These are phyloP conservation scores for Rhegmatorhina hoffmannsi DNA, from an alignment of 2,113 vertebrate species.

Conservation along the genomic window DNA sequence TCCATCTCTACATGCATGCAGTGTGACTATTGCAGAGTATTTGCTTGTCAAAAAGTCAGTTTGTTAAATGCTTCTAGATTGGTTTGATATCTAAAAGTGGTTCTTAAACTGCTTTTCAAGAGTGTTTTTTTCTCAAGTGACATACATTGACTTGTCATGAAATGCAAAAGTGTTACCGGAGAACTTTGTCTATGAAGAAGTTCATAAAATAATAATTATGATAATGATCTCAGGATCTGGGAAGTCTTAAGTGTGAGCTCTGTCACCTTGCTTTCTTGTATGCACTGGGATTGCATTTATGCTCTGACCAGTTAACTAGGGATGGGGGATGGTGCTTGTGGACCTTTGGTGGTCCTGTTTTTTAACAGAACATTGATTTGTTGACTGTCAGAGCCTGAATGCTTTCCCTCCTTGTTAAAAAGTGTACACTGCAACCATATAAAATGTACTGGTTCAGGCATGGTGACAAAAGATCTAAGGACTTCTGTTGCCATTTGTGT, in stretches of 20 bases:
- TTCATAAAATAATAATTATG: background rate
- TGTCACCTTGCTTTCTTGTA: background rate
- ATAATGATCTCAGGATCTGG: background rate
- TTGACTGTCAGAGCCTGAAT: background rate
- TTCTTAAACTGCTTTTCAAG: background rate
- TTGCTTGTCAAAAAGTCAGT: background rate
- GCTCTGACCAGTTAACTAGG: background rate
- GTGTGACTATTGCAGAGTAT: background rate
- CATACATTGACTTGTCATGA: background rate
- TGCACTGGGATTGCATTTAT: background rate
- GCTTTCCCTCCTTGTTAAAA: background rate
- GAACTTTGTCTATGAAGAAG: background rate
- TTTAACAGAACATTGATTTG: background rate
- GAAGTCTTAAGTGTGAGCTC: background rate
- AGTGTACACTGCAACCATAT: background rate
- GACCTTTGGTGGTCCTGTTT: background rate
- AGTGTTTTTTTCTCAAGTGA: background rate
- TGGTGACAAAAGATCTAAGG: background rate
- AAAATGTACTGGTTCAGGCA: background rate
- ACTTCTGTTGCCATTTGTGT: background rate
- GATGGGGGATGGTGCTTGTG: background rate
- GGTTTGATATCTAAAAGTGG: background rate
- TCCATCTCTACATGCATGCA: accelerated
- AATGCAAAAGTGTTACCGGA: background rate
- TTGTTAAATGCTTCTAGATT: background rate